Conservation (phyloP, 2,888 invertebrate species). For the Xanthorhoe designata region DNA sequence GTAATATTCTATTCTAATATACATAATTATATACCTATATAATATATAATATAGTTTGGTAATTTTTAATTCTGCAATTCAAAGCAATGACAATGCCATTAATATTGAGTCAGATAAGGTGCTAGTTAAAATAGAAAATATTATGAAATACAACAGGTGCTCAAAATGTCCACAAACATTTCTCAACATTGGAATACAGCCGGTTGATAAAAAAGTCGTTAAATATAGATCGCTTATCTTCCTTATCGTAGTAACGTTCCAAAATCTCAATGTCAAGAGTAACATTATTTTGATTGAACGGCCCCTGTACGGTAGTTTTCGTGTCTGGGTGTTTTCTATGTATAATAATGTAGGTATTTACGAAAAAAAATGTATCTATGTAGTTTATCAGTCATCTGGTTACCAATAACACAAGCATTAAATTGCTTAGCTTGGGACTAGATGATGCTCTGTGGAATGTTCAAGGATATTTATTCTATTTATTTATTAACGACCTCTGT, state of each 20-base stretch:
- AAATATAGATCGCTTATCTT: constrained; percentile 50
- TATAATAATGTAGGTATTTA: too few relatives aligned
- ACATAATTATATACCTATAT: too few relatives aligned
- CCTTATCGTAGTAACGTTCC: constrained; percentile 48
- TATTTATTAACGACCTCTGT: too few relatives aligned
- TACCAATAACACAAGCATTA: too few relatives aligned
- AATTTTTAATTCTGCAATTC: neutral
- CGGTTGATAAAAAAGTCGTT: constrained; percentile 28
- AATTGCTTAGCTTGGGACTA: too few relatives aligned
- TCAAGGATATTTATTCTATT: too few relatives aligned
- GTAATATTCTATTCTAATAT: too few relatives aligned
- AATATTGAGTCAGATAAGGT: neutral
- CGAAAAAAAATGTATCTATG: too few relatives aligned
- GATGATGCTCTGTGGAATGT: too few relatives aligned
- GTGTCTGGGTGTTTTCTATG: too few relatives aligned
- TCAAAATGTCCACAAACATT: constrained; percentile 34
- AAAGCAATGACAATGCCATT: neutral
- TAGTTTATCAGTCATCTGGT: too few relatives aligned
- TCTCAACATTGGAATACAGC: constrained; percentile 28
- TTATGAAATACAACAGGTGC: constrained; percentile 27
- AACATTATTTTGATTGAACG: constrained; percentile 49
- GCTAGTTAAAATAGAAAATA: constrained; percentile 1
- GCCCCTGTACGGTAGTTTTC: neutral
- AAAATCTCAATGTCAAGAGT: constrained; percentile 54
- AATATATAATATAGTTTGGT: too few relatives aligned